Base-by-base conservation (phyloP, 2,797 vertebrate species). In the Fistularia tabacaria region DNA sequence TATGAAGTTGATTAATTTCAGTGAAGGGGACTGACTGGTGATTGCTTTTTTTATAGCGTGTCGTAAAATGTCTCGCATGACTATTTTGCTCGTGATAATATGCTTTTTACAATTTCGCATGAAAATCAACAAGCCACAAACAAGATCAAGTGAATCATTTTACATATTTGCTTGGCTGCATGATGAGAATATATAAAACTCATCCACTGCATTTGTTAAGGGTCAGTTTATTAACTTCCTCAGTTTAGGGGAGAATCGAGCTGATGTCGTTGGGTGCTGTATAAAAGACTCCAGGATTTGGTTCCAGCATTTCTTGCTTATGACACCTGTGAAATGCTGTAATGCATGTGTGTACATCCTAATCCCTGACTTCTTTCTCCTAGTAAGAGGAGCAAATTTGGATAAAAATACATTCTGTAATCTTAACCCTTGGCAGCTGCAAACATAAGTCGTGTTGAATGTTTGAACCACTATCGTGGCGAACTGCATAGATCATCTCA, bases 141-240 rank as follows among this genome's bases (percentile, higher is more conserved):
- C 14, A 43, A 46, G 42, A 43, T 41, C 44, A n/a, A 36, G 38
- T 46, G 36, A 57, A 57, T 44, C 43, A 8, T 41, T 55, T 42
- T n/a, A 38, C 38, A 38, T 36, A 48, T 38, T 57, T 12, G 41
- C 49, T 13, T 3, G 37, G 12, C 25, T 41, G 25, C 14, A 14
- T 52, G 10, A 48, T 60, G 40, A 51, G 36, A 45, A 49, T 49
- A 41, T 12, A 36, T 52, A 9, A 47, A 49, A 45, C 46, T 50
- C 12, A n/a, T 25, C 46, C 25, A 40, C 10, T 9, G n/a, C 53
- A 46, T 59, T 11, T 39, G 46, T 49, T 44, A 6, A 3, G 13
- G 36, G 36, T 50, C 52, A 60, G 15, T 66, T 66, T 45, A 55
- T 60, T 36, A 55, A 43, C 25, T 47, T 46, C 42, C 46, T 38